Evolutionary conservation across 2,797 vertebrate species (phyloP), one percentile per base, ranked within the genome.

Genomic region (Microctenopoma steveboyesi): DNA sequence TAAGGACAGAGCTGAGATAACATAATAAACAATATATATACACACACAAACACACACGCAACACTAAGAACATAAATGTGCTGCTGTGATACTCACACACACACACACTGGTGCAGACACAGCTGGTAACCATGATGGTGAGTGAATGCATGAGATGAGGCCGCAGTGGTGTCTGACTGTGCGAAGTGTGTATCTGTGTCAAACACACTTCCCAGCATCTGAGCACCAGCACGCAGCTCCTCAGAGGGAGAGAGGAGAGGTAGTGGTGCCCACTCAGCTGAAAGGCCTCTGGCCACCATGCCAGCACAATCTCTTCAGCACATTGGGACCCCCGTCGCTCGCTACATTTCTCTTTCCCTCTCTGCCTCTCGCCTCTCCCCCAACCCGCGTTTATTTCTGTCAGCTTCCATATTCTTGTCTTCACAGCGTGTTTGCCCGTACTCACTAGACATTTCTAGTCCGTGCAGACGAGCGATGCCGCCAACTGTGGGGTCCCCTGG

Each of bases 381-480:
- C 79, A 89, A 85, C 89, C 86, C 91, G 67, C 87, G 49, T 93
- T 93, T 93, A 93, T 89, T 94, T 93, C 91, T 93, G 94, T 94
- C 93, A 94, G 87, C 83, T 93, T 94, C 93, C 92, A 94, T 94
- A 93, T 94, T 93, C 91, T 94, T 82, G 90, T 92, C 88, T 90
- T 94, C 92, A 93, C 85, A 88, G 89, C 81, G 54, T 42, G 88
- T 93, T 92, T 92, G 89, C 85, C 84, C 69, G 4, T 89, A 67
- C 86, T 84, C 68, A 85, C 78, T 71, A 90, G 92, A 93, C 87
- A 82, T 90, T 89, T 90, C 85, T 78, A 88, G 88, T 86, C 64
- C 64, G 84, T 81, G 87, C 79, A 83, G 86, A 88, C 57, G 83
- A 86, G 74, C 84, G 69, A 80, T 75, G 82, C 81, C 25, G 78